These are phyloP conservation scores for Zaprionus davidi DNA, from an alignment of 1,140 invertebrate species.

Conservation along the genomic window DNA sequence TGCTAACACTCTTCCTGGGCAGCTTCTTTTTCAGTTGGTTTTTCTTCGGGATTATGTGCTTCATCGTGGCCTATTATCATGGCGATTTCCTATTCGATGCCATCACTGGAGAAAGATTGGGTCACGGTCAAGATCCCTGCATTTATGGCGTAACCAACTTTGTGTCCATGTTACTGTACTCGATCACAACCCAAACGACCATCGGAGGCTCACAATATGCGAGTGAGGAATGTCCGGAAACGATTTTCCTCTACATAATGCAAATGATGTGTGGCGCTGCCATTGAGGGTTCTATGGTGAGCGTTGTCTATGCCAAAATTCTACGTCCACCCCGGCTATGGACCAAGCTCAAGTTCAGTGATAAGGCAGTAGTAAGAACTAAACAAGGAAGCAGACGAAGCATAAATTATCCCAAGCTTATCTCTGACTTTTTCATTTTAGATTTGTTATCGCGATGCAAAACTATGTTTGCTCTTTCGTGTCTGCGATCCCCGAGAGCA, in stretches of 20 bases:
- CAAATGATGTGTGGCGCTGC: conserved; percentile 86
- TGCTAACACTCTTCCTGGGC: conserved; percentile 85
- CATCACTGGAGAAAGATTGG: conserved; percentile 60
- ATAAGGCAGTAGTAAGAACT: conserved; percentile 85
- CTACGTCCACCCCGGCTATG: conserved; percentile 85
- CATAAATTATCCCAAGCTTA: conserved; percentile 10
- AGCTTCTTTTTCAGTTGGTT: conserved; percentile 86
- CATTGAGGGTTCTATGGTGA: conserved; percentile 86
- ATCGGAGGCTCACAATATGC: conserved; percentile 90
- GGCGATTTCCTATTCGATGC: conserved; percentile 84
- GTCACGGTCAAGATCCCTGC: conserved; percentile 77
- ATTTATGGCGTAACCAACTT: conserved; percentile 85
- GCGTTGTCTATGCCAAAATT: conserved; percentile 87
- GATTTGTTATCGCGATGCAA: conserved; percentile 86
- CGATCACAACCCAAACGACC: conserved; percentile 87
- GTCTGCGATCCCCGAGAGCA: conserved; percentile 86
- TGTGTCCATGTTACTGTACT: conserved; percentile 86
- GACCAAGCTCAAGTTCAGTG: conserved; percentile 86
- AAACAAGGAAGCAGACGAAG: not conserved
- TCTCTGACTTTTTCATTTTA: conserved; percentile 47
- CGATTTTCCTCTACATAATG: conserved; percentile 89
- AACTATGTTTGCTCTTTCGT: conserved; percentile 87
- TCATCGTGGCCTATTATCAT: conserved; percentile 85
- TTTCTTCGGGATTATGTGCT: conserved; percentile 85
- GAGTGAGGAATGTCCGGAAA: conserved; percentile 93